A percentile compares a stretch with the other conserved stretches of the same genome.
These are phyloP conservation scores for Protula sp. DNA, from an alignment of 2,888 invertebrate species.

Conservation along the genomic window DNA sequence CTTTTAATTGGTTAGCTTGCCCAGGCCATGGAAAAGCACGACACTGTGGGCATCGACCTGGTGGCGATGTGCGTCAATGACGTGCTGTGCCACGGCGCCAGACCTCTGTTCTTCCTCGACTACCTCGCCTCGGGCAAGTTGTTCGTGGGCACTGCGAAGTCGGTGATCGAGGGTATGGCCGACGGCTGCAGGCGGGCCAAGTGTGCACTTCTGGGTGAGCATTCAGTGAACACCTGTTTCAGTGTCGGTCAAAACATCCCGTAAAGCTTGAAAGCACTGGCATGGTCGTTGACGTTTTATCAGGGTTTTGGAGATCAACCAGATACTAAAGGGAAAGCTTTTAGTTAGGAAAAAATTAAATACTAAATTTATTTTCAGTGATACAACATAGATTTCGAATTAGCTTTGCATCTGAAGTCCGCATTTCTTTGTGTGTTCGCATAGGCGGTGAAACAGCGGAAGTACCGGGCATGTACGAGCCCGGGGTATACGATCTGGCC, in stretches of 20 bases:
- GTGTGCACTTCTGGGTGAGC: conserved; percentile 80
- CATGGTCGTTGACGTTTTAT: no score
- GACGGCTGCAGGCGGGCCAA: conserved; percentile 80
- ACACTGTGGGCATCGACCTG: conserved; percentile 85
- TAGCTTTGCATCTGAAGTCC: no score
- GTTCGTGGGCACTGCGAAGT: conserved; percentile 69
- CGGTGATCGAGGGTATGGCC: conserved; percentile 79
- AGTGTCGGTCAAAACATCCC: background rate
- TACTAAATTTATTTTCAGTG: no score
- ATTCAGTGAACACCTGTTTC: background rate
- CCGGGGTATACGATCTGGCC: conserved; percentile 82
- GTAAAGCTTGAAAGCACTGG: no score
- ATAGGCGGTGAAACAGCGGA: conserved; percentile 94
- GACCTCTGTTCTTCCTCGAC: conserved; percentile 92
- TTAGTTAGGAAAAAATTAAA: no score
- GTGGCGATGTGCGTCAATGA: conserved; percentile 99
- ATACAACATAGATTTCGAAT: no score
- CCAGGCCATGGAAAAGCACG: no score
- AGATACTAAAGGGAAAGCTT: no score
- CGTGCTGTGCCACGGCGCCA: conserved; percentile 88
- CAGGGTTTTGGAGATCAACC: no score
- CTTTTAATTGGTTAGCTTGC: no score
- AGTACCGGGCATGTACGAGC: conserved; percentile 89
- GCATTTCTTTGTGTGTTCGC: no score
- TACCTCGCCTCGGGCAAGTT: conserved; percentile 90